Base-by-base conservation (phyloP, 1,140 invertebrate species). In the Danaus plexippus region DNA sequence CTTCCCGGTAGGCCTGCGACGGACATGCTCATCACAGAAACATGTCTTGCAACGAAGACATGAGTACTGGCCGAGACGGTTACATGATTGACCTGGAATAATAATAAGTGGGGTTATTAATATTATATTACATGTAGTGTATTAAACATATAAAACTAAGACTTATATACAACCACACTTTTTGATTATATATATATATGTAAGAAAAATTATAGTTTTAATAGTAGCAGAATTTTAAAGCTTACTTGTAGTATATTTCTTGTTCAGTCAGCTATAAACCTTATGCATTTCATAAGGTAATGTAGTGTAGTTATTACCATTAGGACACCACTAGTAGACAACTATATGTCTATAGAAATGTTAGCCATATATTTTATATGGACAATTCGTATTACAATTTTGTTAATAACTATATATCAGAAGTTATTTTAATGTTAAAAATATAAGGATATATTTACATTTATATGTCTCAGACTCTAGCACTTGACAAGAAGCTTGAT, bases 21-120 rank as follows among this genome's bases (percentile, higher is more conserved):
- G 90, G 18, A 98, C 96, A 88, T 99, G 97, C 88, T 98, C 97
- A 77, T 98, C 97, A 88, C 97, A 99, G 80, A 95, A 98, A 85
- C 97, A 98, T 10, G 92, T 94, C 88, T 99, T 99, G 85, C 97
- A 99, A 73, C 94, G 91, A 58, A 98, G 88, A 82, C 97, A 98
- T 1, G 96, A 97, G 88, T 97, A 97, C 87, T 98, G 96, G 1
- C 97, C 96, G 59, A 97, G 87, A 59, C 94, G 93, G 88, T 98
- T 98, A 79, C 97, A 98, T 0, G 96, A 97, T 88, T 96, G 93
- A 80, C 93, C 92, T 94, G 73, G 48, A 81, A 83, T 22, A 56
- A 15, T 52, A 41, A 53, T 45, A 32, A 32, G 22, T 32, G 22
- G 22, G 22, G 22, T 4, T 2, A 32, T 32, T 32, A 32, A 32